A percentile compares a stretch with the other conserved stretches of the same genome.
Evolutionary conservation across 2,888 invertebrate species (phyloP).

Genomic region (Eutolmus rufibarbis): DNA sequence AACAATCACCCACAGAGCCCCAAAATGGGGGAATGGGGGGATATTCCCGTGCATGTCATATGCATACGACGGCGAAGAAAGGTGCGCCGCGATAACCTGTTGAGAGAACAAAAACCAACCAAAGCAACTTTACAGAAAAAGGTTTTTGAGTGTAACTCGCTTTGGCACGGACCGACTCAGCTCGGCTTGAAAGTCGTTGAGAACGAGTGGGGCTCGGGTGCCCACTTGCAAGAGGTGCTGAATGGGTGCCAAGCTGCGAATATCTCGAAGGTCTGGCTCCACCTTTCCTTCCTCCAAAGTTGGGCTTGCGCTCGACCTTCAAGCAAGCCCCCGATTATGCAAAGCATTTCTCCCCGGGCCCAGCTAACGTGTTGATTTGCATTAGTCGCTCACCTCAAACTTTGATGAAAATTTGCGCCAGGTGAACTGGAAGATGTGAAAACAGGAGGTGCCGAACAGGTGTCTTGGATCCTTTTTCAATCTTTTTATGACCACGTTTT

Average conservation of each 20-base stretch:
- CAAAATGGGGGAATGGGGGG: neutral
- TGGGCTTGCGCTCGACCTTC: constrained; percentile 4
- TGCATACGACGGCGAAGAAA: neutral
- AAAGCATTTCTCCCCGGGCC: constrained; percentile 2
- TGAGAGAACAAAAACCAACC: constrained; percentile 6
- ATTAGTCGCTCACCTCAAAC: neutral
- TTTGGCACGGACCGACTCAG: neutral
- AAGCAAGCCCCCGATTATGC: constrained; percentile 2
- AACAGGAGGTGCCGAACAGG: neutral
- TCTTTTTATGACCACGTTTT: neutral
- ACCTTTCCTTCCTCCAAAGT: neutral
- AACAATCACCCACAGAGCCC: constrained; percentile 16
- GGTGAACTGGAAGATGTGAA: neutral
- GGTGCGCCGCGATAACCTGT: constrained; percentile 8
- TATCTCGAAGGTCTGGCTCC: neutral
- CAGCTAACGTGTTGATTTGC: constrained; percentile 7
- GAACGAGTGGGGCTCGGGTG: neutral
- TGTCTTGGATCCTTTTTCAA: neutral
- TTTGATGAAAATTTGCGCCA: neutral
- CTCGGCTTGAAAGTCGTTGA: neutral
- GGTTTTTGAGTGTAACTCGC: neutral
- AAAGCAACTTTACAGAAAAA: neutral
- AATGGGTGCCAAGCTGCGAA: neutral
- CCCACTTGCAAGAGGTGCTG: neutral
- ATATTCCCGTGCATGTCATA: neutral